Percentiles rank a stretch among this genome's conserved stretches.
phyloP scores from a whole-genome alignment of 2,888 invertebrate species.

The Drosophila ustulata region DNA sequence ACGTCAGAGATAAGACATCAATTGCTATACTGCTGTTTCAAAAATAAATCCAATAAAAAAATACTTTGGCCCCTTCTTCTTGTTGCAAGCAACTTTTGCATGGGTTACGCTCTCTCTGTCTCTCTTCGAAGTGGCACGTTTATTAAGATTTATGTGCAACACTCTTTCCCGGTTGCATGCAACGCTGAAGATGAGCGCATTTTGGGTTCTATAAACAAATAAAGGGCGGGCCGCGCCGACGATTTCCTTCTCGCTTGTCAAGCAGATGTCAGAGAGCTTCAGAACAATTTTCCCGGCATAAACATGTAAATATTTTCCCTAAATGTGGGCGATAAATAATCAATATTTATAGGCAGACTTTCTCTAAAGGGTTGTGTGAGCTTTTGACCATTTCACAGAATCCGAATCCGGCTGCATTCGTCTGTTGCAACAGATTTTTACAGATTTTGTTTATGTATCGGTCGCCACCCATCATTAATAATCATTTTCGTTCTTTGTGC shows the following conservation, averaged over 20 bases:
- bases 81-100: slow-evolving; percentile 12
- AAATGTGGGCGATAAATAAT: slow-evolving; percentile 47
- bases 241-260: slow-evolving; percentile 12
- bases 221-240: slow-evolving; percentile 1
- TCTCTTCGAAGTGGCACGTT: slow-evolving; percentile 9
- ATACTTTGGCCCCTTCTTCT: slow-evolving; percentile 10
- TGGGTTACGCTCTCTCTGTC: slow-evolving; percentile 3
- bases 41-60: slow-evolving; percentile 14
- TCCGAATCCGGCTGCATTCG: slow-evolving; percentile 16
- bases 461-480: slow-evolving; percentile 24
- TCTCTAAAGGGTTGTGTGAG: slow-evolving; percentile 7
- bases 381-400: slow-evolving; percentile 15
- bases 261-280: slow-evolving; percentile 17
- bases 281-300: slow-evolving; percentile 26
- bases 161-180: slow-evolving; percentile 16
- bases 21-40: slow-evolving; percentile 22
- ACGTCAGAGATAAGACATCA: slow-evolving; percentile 38
- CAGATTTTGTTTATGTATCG: slow-evolving; percentile 35
- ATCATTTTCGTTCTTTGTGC: neutral
- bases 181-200: slow-evolving; percentile 5
- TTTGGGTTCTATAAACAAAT: slow-evolving; percentile 33
- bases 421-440: slow-evolving; percentile 48
- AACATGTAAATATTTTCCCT: slow-evolving; percentile 65
- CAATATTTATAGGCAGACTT: slow-evolving; percentile 62
- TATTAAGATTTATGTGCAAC: slow-evolving; percentile 60